These are phyloP conservation scores for Athetis lepigone DNA, from an alignment of 2,888 invertebrate genomes.

Conservation along the genomic window DNA sequence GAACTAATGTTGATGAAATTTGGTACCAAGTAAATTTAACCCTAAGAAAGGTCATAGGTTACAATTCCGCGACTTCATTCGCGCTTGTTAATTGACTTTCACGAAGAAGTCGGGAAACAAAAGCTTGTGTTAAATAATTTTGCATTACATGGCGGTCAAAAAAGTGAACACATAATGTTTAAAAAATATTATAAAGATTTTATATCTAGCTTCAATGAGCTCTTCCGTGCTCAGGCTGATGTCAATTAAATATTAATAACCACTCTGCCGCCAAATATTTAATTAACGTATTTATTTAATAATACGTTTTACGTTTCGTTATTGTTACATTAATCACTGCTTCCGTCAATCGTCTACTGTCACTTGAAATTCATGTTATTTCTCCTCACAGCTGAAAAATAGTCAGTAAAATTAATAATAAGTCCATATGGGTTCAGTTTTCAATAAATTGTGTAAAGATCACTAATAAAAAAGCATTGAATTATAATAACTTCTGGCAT, in stretches of 20 bases:
- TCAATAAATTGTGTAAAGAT: no score
- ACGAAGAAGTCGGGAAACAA: no score
- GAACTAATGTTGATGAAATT: no score
- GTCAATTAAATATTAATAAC: conserved; percentile 30
- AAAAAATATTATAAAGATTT: conserved; percentile 33
- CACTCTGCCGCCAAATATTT: conserved; percentile 31
- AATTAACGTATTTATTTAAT: conserved; percentile 37
- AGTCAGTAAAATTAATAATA: no score
- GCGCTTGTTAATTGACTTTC: no score
- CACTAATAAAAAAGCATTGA: no score
- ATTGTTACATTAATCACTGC: conserved; percentile 57
- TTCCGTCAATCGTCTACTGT: conserved; percentile 27
- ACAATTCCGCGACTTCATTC: no score
- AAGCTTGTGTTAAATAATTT: background rate
- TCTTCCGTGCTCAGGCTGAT: conserved; percentile 29
- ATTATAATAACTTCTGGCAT: no score
- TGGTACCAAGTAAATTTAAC: no score
- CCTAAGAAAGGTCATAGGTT: no score
- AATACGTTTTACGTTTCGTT: conserved; percentile 48
- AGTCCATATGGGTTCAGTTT: no score
- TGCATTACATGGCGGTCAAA: conserved; percentile 41
- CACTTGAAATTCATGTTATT: conserved; percentile 48
- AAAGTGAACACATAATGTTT: conserved; percentile 48
- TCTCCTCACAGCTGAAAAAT: conserved; percentile 57
- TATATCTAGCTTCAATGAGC: conserved; percentile 44